A percentile compares a stretch with the other conserved stretches of the same genome.
These are phyloP conservation scores for Phacellophora camtschatica DNA, from an alignment of 30 jellyfish, hydroid and myxozoan species.

Conservation along the genomic window DNA sequence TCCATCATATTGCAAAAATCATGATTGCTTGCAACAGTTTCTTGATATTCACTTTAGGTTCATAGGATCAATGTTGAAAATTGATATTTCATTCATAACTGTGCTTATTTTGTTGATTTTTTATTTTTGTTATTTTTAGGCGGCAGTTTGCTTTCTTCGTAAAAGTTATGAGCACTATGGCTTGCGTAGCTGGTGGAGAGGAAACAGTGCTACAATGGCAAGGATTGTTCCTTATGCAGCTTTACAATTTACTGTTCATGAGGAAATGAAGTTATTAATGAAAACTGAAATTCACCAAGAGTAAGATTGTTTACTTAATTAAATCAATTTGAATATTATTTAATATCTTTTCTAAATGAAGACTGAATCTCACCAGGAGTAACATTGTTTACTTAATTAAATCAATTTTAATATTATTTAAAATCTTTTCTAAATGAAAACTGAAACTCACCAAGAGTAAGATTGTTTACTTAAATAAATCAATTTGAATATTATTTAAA, in stretches of 20 bases:
- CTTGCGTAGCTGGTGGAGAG: conserved; percentile 93
- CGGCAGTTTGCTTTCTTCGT: conserved; percentile 54
- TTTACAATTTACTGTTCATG: conserved; percentile 90
- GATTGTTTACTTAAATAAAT: neutral
- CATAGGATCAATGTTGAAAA: neutral
- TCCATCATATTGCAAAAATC: no score
- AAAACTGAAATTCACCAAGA: conserved; percentile 41
- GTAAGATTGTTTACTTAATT: neutral
- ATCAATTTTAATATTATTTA: no score
- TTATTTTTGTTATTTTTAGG: conserved; percentile 1
- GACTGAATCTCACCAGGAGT: neutral
- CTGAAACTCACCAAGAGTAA: conserved; percentile 49
- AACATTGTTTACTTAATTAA: no score
- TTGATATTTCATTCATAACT: neutral
- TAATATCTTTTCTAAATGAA: neutral
- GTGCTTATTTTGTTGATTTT: conserved; percentile 9
- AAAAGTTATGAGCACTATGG: conserved; percentile 73
- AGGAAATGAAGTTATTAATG: conserved; percentile 69
- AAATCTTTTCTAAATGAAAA: conserved; percentile 24
- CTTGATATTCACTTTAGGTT: no score
- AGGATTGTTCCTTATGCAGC: conserved; percentile 96
- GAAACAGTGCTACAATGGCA: conserved; percentile 98
- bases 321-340: neutral
- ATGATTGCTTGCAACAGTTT: no score
- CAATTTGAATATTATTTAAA: no score